Evolutionary conservation across 2,113 vertebrate species (phyloP), one percentile per base, ranked within the genome.

Genomic region (Pithys albifrons): DNA sequence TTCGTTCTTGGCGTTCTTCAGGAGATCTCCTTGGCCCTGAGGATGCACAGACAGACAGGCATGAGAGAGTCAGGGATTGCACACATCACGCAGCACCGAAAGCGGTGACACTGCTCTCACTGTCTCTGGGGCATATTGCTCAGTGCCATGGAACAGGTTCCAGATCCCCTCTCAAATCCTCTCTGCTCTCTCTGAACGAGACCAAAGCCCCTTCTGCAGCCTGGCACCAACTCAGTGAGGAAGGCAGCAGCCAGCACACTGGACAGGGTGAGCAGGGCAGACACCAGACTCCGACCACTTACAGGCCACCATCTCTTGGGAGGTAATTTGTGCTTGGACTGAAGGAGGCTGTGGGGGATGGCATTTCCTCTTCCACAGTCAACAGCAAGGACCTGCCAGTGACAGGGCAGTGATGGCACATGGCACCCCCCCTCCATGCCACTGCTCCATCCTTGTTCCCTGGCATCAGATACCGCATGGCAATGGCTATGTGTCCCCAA

Each of bases 11-110:
- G 99, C 99, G 0, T 98, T 98, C 45, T 99, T 99, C 95, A 99
- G 78, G 92, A 99, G 98, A 92, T 99, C 99, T 43, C 98, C 98
- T 97, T 99, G 99, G 74, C 99, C 99, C 99, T 99, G 92, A 65
- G 94, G 77, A 93, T 28, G 90, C 58, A 89, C 8, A 96, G 37
- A 96, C 71, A 94, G 4, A 84, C 20, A 89, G 2, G 77, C 62
- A 89, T 58, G 72, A 96, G 62, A 95, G 35, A 83, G 74, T 96
- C 93, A 97, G 8, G 25, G 41, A 41, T 65, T 41, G 19, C 41
- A 57, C 31, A 59, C 37, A 72, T 23, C 0, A 4, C 74, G 69
- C 2, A 2, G 76, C 48, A 84, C 45, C 3, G 1, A 78, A 54
- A 62, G 58, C 1, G 0, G 33, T 43, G 49, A 18, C 29, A 23